Evolutionary conservation across 2,888 invertebrate genomes (phyloP), one percentile per base, ranked within the genome.

Genomic region (Eueremaeus valkanovi): DNA sequence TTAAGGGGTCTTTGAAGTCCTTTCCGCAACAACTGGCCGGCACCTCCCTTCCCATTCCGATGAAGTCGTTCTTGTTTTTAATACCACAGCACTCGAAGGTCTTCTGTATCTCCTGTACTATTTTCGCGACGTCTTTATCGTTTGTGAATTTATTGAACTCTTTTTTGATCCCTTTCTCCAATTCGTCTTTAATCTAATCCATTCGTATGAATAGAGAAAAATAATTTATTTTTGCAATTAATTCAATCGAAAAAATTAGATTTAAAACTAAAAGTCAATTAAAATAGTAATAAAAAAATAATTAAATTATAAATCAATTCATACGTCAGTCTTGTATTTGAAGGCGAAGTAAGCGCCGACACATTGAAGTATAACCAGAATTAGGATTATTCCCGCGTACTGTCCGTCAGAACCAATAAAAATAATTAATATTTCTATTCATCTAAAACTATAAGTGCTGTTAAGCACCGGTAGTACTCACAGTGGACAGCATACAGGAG

Each of bases 311-410:
- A 55, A 3, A 27, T 18, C n/a, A 31, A 66, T 11, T 16, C 70
- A 36, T 1, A 70, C 70, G 1, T 42, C 24, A 16, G 27, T 45
- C 13, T 29, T 70, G 45, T 70, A 40, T 21, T 70, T 70, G 45
- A 70, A 45, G 1, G 70, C 70, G 16, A 45, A 70, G n/a, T 70
- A 70, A 1, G 42, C 70, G 29, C 70, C 70, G 1, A 70, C 70
- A 29, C 70, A 70, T 27, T 70, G 70, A 0, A 27, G 9, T 27
- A 70, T 16, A 1, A 70, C 70, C 0, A 70, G 18, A 27, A 70
- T 27, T 1, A 70, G 29, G 5, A 70, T 45, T 1, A 70, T 21
- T 27, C 42, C 70, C 3, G 45, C 70, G 29, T 70, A 70, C 45
- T 61, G 8, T 61, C n/a, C n/a, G n/a, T n/a, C n/a, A n/a, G n/a